Evolutionary conservation across 1,140 invertebrate species (phyloP).

Genomic region (Hyles vespertilio): DNA sequence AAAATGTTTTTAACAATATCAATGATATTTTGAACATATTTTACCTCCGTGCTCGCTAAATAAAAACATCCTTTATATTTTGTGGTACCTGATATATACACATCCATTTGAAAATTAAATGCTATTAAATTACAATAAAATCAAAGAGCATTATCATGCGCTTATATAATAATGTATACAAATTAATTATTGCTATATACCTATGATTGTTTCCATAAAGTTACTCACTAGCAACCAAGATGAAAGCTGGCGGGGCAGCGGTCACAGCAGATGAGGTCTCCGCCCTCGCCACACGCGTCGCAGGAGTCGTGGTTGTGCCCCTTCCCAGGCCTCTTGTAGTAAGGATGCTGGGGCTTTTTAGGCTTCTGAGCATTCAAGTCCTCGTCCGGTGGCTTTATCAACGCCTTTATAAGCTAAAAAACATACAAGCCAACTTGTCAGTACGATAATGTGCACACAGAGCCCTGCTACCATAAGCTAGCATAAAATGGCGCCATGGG

Average conservation of each 20-base stretch:
- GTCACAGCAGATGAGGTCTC: conserved; percentile 97
- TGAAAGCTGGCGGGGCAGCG: conserved; percentile 96
- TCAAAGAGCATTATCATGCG: no score
- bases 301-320: conserved; percentile 96
- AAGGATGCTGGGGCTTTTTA: conserved; percentile 85
- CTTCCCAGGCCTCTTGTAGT: conserved; percentile 89
- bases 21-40: no score
- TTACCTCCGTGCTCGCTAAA: no score
- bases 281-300: conserved; percentile 94
- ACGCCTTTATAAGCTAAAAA: conserved; percentile 88
- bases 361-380: conserved; percentile 81
- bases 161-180: no score
- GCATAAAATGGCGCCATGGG: conserved; percentile 36
- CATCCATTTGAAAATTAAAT: no score
- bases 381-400: conserved; percentile 90
- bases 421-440: conserved; percentile 5
- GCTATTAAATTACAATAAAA: no score
- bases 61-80: no score
- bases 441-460: conserved; percentile 4
- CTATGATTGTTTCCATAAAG: conserved; percentile 4
- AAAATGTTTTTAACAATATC: no score
- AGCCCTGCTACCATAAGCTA: background rate
- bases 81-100: no score
- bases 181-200: no score
- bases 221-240: conserved; percentile 92